Percentiles rank a stretch among this genome's conserved stretches.
phyloP scores from a whole-genome alignment of 1,140 invertebrate genomes.

The Eupeodes corollae region DNA sequence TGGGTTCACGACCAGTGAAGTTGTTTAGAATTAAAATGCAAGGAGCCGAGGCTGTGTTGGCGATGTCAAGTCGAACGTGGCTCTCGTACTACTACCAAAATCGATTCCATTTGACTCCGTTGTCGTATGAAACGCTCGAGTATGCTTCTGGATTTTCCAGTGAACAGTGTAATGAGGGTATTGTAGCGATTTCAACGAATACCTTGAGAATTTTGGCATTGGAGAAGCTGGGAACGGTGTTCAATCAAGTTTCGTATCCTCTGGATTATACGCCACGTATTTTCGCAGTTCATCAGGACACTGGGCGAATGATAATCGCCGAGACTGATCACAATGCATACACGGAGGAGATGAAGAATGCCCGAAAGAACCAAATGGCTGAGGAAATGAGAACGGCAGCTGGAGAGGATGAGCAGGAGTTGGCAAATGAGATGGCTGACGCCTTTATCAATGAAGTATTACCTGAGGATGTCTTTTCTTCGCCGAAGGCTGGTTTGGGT shows the following conservation, averaged over 20 bases:
- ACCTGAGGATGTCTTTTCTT: slow-evolving; percentile 86
- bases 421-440: slow-evolving; percentile 94
- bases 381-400: slow-evolving; percentile 96
- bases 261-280: slow-evolving; percentile 93
- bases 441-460: slow-evolving; percentile 91
- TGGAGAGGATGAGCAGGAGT: slow-evolving; percentile 83
- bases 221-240: slow-evolving; percentile 96
- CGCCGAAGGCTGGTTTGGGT: slow-evolving; percentile 89
- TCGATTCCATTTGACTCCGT: slow-evolving; percentile 85
- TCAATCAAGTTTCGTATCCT: slow-evolving; percentile 88
- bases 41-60: slow-evolving; percentile 89
- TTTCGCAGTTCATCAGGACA: slow-evolving; percentile 87
- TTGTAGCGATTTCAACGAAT: slow-evolving; percentile 97
- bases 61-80: slow-evolving; percentile 97
- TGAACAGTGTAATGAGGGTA: slow-evolving; percentile 98
- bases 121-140: slow-evolving; percentile 93
- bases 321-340: slow-evolving; percentile 99
- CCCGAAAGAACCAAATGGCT: slow-evolving; percentile 67
- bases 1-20: slow-evolving; percentile 91
- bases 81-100: slow-evolving; percentile 98
- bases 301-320: slow-evolving; percentile 82
- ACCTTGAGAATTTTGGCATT: slow-evolving; percentile 94
- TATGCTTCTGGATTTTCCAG: slow-evolving; percentile 82
- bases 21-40: slow-evolving; percentile 92
- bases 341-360: slow-evolving; percentile 91